Percentiles rank a stretch among this genome's conserved stretches.
phyloP scores from a whole-genome alignment of 2,797 vertebrate genomes.

The Poeciliopsis infans region DNA sequence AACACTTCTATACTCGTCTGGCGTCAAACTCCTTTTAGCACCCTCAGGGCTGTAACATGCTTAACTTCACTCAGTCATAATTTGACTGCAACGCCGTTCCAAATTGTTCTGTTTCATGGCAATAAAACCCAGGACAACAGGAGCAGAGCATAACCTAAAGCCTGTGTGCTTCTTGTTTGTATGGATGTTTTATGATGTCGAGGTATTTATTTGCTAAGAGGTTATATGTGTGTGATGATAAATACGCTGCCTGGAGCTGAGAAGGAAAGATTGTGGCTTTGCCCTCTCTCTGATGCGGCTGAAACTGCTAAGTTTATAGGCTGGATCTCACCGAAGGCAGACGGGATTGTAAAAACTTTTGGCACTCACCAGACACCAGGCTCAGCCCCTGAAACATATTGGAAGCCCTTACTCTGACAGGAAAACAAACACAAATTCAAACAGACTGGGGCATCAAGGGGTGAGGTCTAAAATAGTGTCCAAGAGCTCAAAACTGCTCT shows the following conservation, averaged over 20 bases:
- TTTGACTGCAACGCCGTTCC: slow-evolving; percentile 50
- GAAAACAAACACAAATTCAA: slow-evolving; percentile 41
- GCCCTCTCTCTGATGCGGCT: slow-evolving; percentile 68
- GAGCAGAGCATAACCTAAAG: slow-evolving; percentile 35
- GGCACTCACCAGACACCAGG: slow-evolving; percentile 58
- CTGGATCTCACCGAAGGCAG: slow-evolving; percentile 70
- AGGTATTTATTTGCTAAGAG: slow-evolving; percentile 31
- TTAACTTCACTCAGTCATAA: slow-evolving; percentile 64
- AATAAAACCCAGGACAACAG: slow-evolving; percentile 32
- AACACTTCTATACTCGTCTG: slow-evolving; percentile 42
- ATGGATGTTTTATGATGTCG: slow-evolving; percentile 24
- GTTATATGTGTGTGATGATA: slow-evolving; percentile 42
- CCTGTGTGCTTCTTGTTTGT: slow-evolving; percentile 35
- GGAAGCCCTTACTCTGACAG: slow-evolving; percentile 48
- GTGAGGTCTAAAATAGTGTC: slow-evolving; percentile 59
- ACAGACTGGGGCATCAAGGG: slow-evolving; percentile 26
- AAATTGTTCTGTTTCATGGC: slow-evolving; percentile 37
- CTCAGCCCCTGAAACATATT: slow-evolving; percentile 51
- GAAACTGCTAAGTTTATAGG: slow-evolving; percentile 72
- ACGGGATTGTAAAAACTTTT: slow-evolving; percentile 61
- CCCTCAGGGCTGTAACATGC: slow-evolving; percentile 53
- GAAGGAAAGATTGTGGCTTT: slow-evolving; percentile 49
- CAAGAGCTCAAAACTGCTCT: slow-evolving; percentile 44
- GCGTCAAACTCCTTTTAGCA: slow-evolving; percentile 34
- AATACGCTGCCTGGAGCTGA: slow-evolving; percentile 54